Conservation (phyloP, 2,113 vertebrate species). For the Ariopsis seemanni region DNA sequence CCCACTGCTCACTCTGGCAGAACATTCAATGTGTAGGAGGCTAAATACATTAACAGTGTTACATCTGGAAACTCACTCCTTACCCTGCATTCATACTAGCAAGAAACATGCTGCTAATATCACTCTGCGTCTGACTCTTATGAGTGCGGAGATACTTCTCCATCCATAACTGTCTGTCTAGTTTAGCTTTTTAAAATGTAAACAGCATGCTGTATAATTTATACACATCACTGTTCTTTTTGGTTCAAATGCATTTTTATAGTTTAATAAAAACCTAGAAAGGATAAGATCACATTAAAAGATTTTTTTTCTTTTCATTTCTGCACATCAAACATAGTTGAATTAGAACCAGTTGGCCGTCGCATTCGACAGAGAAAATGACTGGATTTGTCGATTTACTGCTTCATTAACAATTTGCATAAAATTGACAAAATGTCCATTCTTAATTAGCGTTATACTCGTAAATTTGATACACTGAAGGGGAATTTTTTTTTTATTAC, state of each 20-base stretch:
- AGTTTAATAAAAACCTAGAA: background rate
- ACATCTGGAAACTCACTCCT: constrained; percentile 43
- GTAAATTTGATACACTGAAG: background rate
- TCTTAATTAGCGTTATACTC: background rate
- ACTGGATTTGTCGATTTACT: background rate
- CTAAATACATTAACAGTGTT: constrained; percentile 18
- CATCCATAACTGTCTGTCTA: background rate
- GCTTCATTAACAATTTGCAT: background rate
- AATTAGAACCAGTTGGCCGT: background rate
- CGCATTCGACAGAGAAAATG: background rate
- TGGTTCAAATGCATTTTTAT: background rate
- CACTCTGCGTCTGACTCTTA: background rate
- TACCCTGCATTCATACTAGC: constrained; percentile 2
- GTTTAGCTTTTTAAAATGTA: background rate
- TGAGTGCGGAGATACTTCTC: background rate
- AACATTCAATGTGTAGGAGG: constrained; percentile 27
- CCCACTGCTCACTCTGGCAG: constrained; percentile 33
- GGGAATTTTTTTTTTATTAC: no score
- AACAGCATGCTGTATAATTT: background rate
- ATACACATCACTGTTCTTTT: background rate
- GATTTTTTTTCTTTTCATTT: background rate
- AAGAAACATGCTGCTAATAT: no score
- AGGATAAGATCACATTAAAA: background rate
- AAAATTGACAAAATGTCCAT: background rate
- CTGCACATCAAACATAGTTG: background rate